Percentiles rank a stretch among this genome's conserved stretches.
Conservation (phyloP, 2,113 vertebrate species). For the Tragelaphus scriptus region DNA sequence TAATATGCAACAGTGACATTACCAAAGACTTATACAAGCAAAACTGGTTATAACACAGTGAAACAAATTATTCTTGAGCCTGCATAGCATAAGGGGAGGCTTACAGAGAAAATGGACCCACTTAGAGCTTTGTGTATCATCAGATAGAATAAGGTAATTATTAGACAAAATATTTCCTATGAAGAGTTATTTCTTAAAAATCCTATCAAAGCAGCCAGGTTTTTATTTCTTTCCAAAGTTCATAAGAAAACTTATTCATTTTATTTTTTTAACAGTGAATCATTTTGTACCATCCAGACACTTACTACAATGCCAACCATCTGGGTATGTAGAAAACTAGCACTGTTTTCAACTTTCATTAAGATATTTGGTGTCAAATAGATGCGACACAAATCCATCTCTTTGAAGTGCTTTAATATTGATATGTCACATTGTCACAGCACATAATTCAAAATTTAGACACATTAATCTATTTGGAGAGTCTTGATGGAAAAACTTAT, state of each 20-base stretch:
- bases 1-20: not conserved
- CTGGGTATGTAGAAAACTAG: not conserved
- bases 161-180: not conserved
- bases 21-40: not conserved
- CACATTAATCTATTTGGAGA: not conserved
- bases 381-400: not conserved
- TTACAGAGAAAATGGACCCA: not conserved
- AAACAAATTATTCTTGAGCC: not conserved
- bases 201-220: not conserved
- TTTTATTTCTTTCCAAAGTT: conserved; percentile 20
- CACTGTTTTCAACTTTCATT: conserved; percentile 46
- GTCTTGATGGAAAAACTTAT: not conserved
- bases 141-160: not conserved
- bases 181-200: conserved; percentile 26
- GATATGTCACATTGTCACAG: not conserved
- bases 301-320: conserved; percentile 8
- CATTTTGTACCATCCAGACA: conserved; percentile 19
- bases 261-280: not conserved
- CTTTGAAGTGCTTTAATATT: conserved; percentile 55
- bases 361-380: conserved; percentile 41
- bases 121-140: not conserved
- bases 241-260: not conserved
- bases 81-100: not conserved
- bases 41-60: not conserved
- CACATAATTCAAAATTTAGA: not conserved